Evolutionary conservation across 1,140 invertebrate species (phyloP).

Genomic region (Leptinotarsa defecta): DNA sequence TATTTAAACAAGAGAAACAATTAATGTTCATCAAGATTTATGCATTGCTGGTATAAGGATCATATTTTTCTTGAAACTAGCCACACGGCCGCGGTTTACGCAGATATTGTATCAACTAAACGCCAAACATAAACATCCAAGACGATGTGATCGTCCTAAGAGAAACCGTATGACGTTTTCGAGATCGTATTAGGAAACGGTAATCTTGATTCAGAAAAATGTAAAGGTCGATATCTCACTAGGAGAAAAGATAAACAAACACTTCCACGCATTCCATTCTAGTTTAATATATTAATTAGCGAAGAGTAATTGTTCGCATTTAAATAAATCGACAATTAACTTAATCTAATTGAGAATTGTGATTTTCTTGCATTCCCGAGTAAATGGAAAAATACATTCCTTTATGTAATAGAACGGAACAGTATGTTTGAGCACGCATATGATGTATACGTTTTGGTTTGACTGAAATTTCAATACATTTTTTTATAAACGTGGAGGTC

Average conservation of each 20-base stretch:
- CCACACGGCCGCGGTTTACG: conserved; percentile 22
- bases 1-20: neutral
- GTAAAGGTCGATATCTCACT: conserved; percentile 25
- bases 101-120: conserved; percentile 12
- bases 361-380: conserved; percentile 11
- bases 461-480: too few relatives aligned
- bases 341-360: conserved; percentile 19
- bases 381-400: neutral
- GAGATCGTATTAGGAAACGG: conserved; percentile 10
- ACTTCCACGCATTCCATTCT: conserved; percentile 18
- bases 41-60: conserved; percentile 1
- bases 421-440: too few relatives aligned
- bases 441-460: too few relatives aligned
- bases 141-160: neutral
- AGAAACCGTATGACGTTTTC: conserved; percentile 13
- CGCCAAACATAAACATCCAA: conserved; percentile 2
- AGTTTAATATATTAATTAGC: conserved; percentile 28
- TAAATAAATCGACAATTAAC: conserved; percentile 16
- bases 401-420: neutral
- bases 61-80: neutral
- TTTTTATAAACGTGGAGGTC: too few relatives aligned
- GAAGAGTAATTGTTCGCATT: conserved; percentile 17
- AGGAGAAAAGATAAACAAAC: conserved; percentile 21
- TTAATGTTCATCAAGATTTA: conserved; percentile 9
- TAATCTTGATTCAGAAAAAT: conserved; percentile 21